These are phyloP conservation scores for Hirtodrosophila cameraria DNA, from an alignment of 2,888 invertebrate genomes.

Conservation along the genomic window DNA sequence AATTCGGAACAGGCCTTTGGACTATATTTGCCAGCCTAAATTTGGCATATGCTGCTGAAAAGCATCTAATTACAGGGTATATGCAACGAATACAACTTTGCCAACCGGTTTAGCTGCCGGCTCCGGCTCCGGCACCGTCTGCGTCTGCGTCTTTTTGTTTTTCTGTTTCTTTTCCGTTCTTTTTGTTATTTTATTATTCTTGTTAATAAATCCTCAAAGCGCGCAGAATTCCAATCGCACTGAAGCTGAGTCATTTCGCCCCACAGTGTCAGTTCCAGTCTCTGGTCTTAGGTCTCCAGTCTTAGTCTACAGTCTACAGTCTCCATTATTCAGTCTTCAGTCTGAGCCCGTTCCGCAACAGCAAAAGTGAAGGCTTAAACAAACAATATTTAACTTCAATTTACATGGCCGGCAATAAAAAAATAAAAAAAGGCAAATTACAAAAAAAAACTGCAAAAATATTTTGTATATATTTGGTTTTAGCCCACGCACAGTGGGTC, in stretches of 20 bases:
- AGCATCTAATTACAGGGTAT: conserved; percentile 19
- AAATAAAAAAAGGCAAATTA: conserved; percentile 13
- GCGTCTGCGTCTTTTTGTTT: conserved; percentile 46
- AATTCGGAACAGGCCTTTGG: neutral
- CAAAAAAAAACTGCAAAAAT: conserved; percentile 41
- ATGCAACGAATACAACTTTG: conserved; percentile 32
- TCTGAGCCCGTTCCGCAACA: conserved; percentile 19
- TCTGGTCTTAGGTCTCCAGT: conserved; percentile 15
- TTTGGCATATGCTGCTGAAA: neutral
- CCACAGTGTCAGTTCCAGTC: conserved; percentile 44
- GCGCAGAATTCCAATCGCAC: conserved; percentile 76
- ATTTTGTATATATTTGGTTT: conserved; percentile 28
- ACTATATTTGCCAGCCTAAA: too few species aligned
- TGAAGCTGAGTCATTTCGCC: conserved; percentile 63
- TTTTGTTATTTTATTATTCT: conserved; percentile 68
- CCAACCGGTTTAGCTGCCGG: conserved; percentile 56
- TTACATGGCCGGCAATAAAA: conserved; percentile 59
- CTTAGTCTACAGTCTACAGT: conserved; percentile 7
- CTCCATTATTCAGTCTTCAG: conserved; percentile 8
- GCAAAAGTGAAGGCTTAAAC: conserved; percentile 72
- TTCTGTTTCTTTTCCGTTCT: conserved; percentile 45
- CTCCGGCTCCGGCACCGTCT: conserved; percentile 32
- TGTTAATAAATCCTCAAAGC: conserved; percentile 81
- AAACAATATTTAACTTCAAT: conserved; percentile 60
- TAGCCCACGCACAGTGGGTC: conserved; percentile 71